Base-by-base conservation (phyloP, 2,113 vertebrate species). In the Heliornis fulica region DNA sequence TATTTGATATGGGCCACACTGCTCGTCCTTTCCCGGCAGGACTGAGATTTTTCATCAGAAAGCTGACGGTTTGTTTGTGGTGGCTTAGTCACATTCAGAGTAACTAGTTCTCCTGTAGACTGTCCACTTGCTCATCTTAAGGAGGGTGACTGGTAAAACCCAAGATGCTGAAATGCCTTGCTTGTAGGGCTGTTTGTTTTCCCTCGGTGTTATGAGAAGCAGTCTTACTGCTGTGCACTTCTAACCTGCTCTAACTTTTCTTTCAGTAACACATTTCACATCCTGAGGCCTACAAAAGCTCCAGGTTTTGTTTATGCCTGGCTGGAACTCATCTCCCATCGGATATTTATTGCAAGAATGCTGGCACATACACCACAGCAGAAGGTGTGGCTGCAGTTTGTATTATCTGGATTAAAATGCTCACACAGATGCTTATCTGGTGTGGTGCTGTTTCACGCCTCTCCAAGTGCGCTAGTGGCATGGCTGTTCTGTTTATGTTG, bases 271-370 rank as follows among this genome's bases (percentile, higher is more conserved):
- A 99, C 99, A 96, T 99, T 99, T 97, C 99, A 99, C 98, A 99
- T 99, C 97, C 98, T 99, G 98, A 98, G 99, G 97, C 99, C 99
- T 95, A 99, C 99, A 93, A 99, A 99, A 98, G 99, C 99, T 88
- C 99, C 99, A 65, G 99, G 99, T 90, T 99, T 99, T 96, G 99
- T 99, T 83, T 99, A 99, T 93, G 99, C 99, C 93, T 99, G 99
- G 99, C 98, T 99, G 97, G 99, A 99, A 97, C 98, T 99, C 93
- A 99, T 99, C 97, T 99, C 99, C 65, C 99, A 99, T 96, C 98
- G 99, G 95, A 99, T 99, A 98, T 99, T 99, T 98, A 99, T 99
- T 86, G 99, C 99, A 97, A 98, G 99, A 97, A 99, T 99, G 99
- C 97, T 99, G 86, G 99, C 99, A 40, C 99, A 99, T 98, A 99